Base-by-base conservation (phyloP, 2,888 invertebrate species). In the Brachypterus glaber region DNA sequence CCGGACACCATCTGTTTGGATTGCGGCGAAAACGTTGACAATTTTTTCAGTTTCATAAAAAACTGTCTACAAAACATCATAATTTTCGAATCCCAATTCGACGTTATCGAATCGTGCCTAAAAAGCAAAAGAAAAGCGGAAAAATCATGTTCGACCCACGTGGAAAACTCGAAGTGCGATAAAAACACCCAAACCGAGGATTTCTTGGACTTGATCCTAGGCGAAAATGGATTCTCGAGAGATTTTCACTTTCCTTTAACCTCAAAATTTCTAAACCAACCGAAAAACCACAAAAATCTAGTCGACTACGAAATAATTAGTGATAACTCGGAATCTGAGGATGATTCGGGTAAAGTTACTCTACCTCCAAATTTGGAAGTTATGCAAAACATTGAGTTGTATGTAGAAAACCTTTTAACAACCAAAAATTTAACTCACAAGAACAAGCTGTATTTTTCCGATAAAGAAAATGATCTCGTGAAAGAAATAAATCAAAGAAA, bases 141-240 rank as follows among this genome's bases (percentile, higher is more conserved):
- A 8, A 68, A 70, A 47, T 62, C 68, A n/a, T 69, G 66, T 47
- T 49, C 60, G 18, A 63, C 64, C 1, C 65, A 69, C 55, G 49
- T 62, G 50, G 36, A 58, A 52, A 17, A 60, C 51, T 37, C 56
- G 48, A 52, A 57, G 47, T 41, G 54, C 46, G 48, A 54, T 34
- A 54, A 54, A 54, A 48, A 56, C 50, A 46, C 59, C 43, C 55
- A 69, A 58, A 62, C 59, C 47, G 48, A 62, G 50, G 50, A 67
- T 41, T 48, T 45, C 41, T 53, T 9, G 53, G 55, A 39, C 41
- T 53, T 24, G 31, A 51, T 29, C 35, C 45, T 15, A 50, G 49
- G 12, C 47, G 27, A 26, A 40, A 46, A 21, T 9, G 21, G n/a
- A n/a, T n/a, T n/a, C n/a, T n/a, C n/a, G n/a, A n/a, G n/a, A n/a